Percentiles rank a stretch among this genome's conserved stretches.
These are phyloP conservation scores for Lasioglossum lativentre DNA, from an alignment of 2,888 invertebrate genomes.

Conservation along the genomic window DNA sequence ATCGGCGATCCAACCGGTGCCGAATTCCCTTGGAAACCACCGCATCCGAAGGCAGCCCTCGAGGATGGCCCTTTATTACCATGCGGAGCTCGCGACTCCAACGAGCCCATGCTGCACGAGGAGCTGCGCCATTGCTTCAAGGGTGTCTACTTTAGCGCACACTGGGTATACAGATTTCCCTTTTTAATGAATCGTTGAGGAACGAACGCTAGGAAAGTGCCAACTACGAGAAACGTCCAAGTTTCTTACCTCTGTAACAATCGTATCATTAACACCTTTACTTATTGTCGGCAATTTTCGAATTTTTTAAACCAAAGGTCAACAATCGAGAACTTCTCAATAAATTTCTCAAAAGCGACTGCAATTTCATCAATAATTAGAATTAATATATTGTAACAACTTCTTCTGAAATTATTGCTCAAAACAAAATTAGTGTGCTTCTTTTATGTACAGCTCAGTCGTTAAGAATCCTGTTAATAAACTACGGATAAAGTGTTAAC, in stretches of 20 bases:
- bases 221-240: not conserved
- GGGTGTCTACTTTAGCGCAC: constrained; percentile 94
- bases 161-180: constrained; percentile 89
- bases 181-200: not conserved
- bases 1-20: constrained; percentile 89
- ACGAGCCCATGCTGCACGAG: constrained; percentile 85
- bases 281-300: too few relatives aligned
- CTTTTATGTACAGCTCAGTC: too few relatives aligned
- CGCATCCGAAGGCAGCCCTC: constrained; percentile 85
- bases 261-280: not conserved
- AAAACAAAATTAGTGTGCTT: too few relatives aligned
- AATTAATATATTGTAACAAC: too few relatives aligned
- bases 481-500: too few relatives aligned
- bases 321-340: too few relatives aligned
- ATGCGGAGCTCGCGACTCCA: constrained; percentile 81
- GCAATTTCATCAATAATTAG: not conserved
- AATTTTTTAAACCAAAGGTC: too few relatives aligned
- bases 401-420: too few relatives aligned
- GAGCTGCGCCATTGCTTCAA: constrained; percentile 88
- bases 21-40: constrained; percentile 92
- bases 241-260: not conserved
- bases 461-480: too few relatives aligned
- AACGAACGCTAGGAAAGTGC: not conserved
- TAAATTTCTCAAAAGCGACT: too few relatives aligned
- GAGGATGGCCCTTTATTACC: constrained; percentile 82